Conservation (phyloP, 2,113 vertebrate genomes). For the Phaethon lepturus region DNA sequence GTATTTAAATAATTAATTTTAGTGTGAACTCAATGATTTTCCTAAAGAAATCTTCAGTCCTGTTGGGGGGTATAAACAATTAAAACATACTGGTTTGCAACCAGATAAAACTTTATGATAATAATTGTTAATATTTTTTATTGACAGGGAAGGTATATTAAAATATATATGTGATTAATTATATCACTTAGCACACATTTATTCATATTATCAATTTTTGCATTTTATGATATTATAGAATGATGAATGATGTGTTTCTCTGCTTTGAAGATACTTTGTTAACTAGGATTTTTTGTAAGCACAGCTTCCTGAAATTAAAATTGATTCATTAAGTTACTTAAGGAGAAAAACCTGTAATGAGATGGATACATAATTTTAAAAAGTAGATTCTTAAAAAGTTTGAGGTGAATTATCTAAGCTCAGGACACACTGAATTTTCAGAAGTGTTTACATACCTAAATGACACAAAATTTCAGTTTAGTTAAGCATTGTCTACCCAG, state of each 20-base stretch:
- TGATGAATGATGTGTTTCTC: neutral
- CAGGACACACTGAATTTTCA: neutral
- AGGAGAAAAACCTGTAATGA: neutral
- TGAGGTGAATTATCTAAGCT: neutral
- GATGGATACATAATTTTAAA: fast-evolving
- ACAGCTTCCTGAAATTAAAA: neutral
- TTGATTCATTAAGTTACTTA: neutral
- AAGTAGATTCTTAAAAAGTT: neutral
- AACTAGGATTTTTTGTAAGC: neutral
- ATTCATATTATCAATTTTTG: neutral
- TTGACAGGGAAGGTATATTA: neutral
- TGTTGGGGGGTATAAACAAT: slow-evolving; percentile 6
- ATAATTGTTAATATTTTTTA: neutral
- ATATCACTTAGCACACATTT: neutral
- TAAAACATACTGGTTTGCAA: neutral
- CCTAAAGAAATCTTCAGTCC: neutral
- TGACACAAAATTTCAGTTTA: neutral
- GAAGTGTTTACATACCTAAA: fast-evolving
- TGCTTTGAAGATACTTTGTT: neutral
- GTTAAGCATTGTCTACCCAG: neutral
- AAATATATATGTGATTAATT: neutral
- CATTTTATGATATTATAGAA: neutral
- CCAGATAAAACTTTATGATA: neutral
- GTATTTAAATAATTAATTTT: slow-evolving; percentile 48
- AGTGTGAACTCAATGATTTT: slow-evolving; percentile 35